These are phyloP conservation scores for Lobophora halterata DNA, from an alignment of 2,888 invertebrate genomes.

Conservation along the genomic window DNA sequence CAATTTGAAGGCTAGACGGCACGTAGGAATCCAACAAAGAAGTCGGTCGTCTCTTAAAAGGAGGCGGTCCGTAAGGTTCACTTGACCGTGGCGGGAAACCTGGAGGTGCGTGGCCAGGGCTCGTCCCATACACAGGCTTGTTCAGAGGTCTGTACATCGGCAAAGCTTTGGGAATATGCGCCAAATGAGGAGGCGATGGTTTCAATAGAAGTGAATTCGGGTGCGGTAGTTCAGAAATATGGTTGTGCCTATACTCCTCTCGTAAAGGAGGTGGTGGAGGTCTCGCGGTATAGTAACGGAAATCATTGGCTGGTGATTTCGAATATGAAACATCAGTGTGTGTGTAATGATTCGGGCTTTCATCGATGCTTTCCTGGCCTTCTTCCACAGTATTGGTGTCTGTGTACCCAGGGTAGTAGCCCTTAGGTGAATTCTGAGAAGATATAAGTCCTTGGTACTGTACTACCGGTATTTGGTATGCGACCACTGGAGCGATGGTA, in stretches of 20 bases:
- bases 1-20: constrained; percentile 78
- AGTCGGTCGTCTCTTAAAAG: constrained; percentile 62
- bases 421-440: constrained; percentile 48
- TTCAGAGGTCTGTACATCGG: constrained; percentile 60
- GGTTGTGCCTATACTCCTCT: constrained; percentile 50
- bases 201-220: constrained; percentile 62
- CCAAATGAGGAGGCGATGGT: constrained; percentile 53
- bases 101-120: constrained; percentile 38
- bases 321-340: constrained; percentile 51
- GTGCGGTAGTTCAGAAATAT: constrained; percentile 55
- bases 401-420: constrained; percentile 50
- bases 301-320: constrained; percentile 42
- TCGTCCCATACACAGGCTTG: constrained; percentile 59
- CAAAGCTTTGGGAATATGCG: constrained; percentile 66
- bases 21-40: constrained; percentile 82
- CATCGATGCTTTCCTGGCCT: constrained; percentile 46
- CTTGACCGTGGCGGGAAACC: constrained; percentile 48
- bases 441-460: constrained; percentile 52
- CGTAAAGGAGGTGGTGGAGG: constrained; percentile 51
- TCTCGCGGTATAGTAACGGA: constrained; percentile 59
- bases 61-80: constrained; percentile 43
- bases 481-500: constrained; percentile 49
- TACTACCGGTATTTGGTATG: constrained; percentile 58
- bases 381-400: constrained; percentile 57
- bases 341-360: constrained; percentile 49